Conservation (phyloP, 2,888 invertebrate species). For the Augiades crinisus region DNA sequence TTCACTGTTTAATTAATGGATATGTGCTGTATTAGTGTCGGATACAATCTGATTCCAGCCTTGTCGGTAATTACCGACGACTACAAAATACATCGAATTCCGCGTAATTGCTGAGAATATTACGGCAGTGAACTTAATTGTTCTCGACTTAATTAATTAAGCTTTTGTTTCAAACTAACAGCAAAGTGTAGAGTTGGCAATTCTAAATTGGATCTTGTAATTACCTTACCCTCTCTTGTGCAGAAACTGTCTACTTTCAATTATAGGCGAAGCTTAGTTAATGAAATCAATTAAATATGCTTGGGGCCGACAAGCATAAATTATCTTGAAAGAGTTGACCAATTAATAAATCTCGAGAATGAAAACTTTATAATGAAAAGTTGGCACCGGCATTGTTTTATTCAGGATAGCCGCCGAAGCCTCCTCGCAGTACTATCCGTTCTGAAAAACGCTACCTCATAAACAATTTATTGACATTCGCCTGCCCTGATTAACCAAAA, state of each 20-base stretch:
- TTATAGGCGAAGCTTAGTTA: constrained; percentile 76
- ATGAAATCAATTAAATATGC: constrained; percentile 78
- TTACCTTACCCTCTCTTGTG: constrained; percentile 78
- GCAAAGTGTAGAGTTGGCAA: constrained; percentile 82
- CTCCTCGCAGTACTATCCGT: too few species aligned
- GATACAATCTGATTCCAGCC: constrained; percentile 73
- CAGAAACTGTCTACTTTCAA: constrained; percentile 79
- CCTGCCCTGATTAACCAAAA: too few species aligned
- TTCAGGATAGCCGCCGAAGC: too few species aligned
- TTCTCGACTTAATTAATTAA: constrained; percentile 82
- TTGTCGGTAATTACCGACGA: constrained; percentile 71
- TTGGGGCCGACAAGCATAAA: too few species aligned
- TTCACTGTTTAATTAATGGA: constrained; percentile 70
- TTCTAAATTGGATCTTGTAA: constrained; percentile 82
- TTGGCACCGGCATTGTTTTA: too few species aligned
- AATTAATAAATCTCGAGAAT: too few species aligned
- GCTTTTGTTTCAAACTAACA: constrained; percentile 82
- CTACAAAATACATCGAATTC: constrained; percentile 78
- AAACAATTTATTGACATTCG: too few species aligned
- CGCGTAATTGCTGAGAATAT: constrained; percentile 80
- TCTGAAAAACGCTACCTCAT: too few species aligned
- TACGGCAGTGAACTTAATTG: constrained; percentile 80
- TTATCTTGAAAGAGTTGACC: too few species aligned
- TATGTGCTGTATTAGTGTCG: constrained; percentile 71
- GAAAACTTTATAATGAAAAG: too few species aligned